Evolutionary conservation across 2,113 vertebrate genomes (phyloP).

Genomic region (Cyphomyrus plagiostoma): DNA sequence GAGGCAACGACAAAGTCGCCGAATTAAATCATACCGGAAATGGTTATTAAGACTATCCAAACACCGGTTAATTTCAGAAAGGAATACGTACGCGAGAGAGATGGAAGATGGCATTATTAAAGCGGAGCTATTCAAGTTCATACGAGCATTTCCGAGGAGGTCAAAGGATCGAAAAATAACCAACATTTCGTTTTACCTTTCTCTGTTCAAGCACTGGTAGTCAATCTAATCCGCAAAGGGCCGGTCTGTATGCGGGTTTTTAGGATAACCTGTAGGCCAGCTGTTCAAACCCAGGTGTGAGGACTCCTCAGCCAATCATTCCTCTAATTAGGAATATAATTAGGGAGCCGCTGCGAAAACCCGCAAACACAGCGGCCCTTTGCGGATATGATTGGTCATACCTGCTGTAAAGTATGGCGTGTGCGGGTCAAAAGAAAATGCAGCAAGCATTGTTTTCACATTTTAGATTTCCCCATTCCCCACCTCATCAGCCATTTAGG

Average conservation of each 20-base stretch:
- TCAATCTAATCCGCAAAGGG: too few relatives aligned
- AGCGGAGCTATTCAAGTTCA: not conserved
- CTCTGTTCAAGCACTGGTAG: not conserved
- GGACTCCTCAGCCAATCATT: too few relatives aligned
- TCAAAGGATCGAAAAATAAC: not conserved
- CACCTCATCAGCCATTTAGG: not conserved
- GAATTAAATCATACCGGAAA: conserved; percentile 16
- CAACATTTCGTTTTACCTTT: not conserved
- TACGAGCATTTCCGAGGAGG: not conserved
- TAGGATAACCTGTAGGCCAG: too few relatives aligned
- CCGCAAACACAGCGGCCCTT: too few relatives aligned
- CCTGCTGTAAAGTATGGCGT: not conserved
- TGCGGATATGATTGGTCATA: too few relatives aligned
- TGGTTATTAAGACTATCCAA: not conserved
- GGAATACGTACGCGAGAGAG: not conserved
- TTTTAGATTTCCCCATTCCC: not conserved
- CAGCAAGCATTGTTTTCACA: not conserved
- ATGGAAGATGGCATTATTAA: not conserved
- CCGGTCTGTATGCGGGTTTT: too few relatives aligned
- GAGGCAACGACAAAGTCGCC: conserved; percentile 13
- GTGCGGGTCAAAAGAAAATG: not conserved
- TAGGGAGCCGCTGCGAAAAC: too few relatives aligned
- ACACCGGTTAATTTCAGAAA: not conserved
- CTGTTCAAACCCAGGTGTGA: too few relatives aligned
- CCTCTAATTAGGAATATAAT: too few relatives aligned